A percentile compares a stretch with the other conserved stretches of the same genome.
phyloP scores from a whole-genome alignment of 2,113 vertebrate species.

The Pygoscelis antarcticus region DNA sequence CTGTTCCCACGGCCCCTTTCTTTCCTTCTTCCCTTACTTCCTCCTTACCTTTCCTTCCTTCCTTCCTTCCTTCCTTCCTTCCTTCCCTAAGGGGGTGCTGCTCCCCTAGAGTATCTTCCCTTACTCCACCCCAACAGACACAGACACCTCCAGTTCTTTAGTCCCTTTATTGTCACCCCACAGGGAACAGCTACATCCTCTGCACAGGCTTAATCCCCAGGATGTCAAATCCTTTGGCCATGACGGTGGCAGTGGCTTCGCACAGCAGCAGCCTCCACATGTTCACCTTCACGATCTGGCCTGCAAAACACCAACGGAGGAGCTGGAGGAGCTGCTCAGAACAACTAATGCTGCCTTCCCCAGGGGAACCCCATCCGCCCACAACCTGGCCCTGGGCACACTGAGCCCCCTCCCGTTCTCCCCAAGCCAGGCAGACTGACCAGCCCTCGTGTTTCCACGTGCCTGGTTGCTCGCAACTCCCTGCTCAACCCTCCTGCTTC shows the following conservation, averaged over 20 bases:
- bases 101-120: neutral
- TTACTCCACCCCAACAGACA: neutral
- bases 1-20: neutral
- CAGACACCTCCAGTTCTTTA: neutral
- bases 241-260: slow-evolving; percentile 87
- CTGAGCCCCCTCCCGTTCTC: accelerated
- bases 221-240: slow-evolving; percentile 95
- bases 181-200: slow-evolving; percentile 83
- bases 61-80: neutral
- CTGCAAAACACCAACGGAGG: slow-evolving; percentile 62
- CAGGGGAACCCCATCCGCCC: accelerated
- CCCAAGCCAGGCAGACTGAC: neutral
- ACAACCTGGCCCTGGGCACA: neutral
- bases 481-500: neutral
- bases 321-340: neutral
- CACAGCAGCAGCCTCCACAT: slow-evolving; percentile 95
- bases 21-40: neutral
- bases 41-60: neutral
- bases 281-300: slow-evolving; percentile 92
- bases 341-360: accelerated
- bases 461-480: neutral
- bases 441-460: neutral
- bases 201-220: slow-evolving; percentile 91
- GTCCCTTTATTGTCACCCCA: slow-evolving; percentile 52
- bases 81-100: neutral